A percentile compares a stretch with the other conserved stretches of the same genome.
Evolutionary conservation across 2,888 invertebrate species (phyloP).

Genomic region (Melangyna quadrimaculata): DNA sequence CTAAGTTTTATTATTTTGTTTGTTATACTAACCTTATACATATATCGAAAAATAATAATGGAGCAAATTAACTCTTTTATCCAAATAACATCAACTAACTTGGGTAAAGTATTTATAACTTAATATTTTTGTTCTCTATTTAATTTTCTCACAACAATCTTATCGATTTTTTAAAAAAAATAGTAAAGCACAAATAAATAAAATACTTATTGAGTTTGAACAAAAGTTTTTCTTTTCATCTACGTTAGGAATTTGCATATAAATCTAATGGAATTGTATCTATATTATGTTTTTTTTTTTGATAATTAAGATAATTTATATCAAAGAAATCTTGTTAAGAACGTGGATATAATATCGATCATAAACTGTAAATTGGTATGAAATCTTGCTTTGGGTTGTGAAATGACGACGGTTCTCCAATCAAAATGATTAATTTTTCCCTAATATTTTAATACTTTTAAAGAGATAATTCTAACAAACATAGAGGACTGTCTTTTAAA

Average conservation of each 20-base stretch:
- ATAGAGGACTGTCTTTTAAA: neutral
- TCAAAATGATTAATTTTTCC: too few species aligned
- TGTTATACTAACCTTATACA: neutral
- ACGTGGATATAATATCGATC: too few species aligned
- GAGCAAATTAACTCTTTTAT: neutral
- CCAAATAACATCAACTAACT: neutral
- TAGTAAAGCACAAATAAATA: slow-evolving; percentile 23
- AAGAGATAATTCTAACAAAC: neutral
- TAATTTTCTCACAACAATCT: neutral
- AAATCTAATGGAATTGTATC: neutral
- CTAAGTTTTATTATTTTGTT: neutral
- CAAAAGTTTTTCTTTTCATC: neutral
- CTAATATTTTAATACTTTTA: neutral
- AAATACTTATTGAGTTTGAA: neutral
- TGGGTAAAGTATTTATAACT: neutral
- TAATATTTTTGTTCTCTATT: neutral
- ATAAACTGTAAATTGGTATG: too few species aligned
- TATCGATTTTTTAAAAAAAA: neutral
- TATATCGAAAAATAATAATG: neutral
- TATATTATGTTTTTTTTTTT: neutral
- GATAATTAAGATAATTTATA: too few species aligned
- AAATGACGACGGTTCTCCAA: too few species aligned
- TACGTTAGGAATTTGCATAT: neutral
- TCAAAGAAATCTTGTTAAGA: too few species aligned
- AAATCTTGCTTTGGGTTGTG: too few species aligned